Evolutionary conservation across 2,888 invertebrate genomes (phyloP).

Genomic region (Julus scandinavius): DNA sequence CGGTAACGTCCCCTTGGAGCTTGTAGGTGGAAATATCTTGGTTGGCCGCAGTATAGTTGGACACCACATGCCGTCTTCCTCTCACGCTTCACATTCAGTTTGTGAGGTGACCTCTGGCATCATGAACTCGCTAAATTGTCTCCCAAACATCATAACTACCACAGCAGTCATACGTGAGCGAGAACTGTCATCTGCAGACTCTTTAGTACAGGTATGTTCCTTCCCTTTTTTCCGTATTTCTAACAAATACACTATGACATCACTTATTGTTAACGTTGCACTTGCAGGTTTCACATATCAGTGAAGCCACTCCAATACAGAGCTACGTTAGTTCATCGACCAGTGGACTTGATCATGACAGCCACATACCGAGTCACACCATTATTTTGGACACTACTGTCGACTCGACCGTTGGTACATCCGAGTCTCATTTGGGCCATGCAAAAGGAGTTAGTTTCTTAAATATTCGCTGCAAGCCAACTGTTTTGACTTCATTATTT

Average conservation of each 20-base stretch:
- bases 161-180: constrained; percentile 42
- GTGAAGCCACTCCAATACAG: constrained; percentile 55
- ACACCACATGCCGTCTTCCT: constrained; percentile 37
- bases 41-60: constrained; percentile 44
- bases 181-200: constrained; percentile 2
- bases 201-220: constrained; percentile 32
- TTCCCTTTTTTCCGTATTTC: too few species aligned
- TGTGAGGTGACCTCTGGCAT: constrained; percentile 45
- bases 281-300: constrained; percentile 49
- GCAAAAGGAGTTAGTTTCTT: constrained; percentile 19
- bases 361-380: constrained; percentile 22
- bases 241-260: too few species aligned
- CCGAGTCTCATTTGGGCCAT: constrained; percentile 13
- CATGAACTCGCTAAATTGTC: constrained; percentile 16
- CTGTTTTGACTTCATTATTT: not conserved
- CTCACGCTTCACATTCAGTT: not conserved
- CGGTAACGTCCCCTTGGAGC: constrained; percentile 28
- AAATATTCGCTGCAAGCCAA: not conserved
- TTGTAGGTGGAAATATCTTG: constrained; percentile 47
- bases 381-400: constrained; percentile 60
- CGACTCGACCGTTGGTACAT: constrained; percentile 59
- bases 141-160: constrained; percentile 38
- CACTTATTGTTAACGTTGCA: too few species aligned
- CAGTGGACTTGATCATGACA: constrained; percentile 55
- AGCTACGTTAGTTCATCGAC: constrained; percentile 58